A percentile compares a stretch with the other conserved stretches of the same genome.
Evolutionary conservation across 2,113 vertebrate genomes (phyloP).

Genomic region (Sinocyclocheilus rhinocerous): DNA sequence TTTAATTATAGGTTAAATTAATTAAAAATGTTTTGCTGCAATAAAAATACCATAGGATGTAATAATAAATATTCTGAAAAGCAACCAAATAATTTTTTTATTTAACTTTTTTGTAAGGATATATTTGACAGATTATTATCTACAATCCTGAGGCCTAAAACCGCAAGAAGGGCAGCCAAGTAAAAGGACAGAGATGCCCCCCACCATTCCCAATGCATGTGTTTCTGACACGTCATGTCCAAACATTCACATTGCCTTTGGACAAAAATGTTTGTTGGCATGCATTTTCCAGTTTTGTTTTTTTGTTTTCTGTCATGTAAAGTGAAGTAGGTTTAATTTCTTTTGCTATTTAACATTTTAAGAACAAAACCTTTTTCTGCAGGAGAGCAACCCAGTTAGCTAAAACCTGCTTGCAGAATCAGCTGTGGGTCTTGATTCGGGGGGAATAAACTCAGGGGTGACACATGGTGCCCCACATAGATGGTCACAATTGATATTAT

Average conservation of each 20-base stretch:
- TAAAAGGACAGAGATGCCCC: constrained; percentile 19
- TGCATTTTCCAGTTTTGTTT: not conserved
- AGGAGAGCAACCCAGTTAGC: not conserved
- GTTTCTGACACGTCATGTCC: not conserved
- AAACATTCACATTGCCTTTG: constrained; percentile 20
- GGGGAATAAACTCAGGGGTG: too few species aligned
- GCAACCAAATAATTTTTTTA: not conserved
- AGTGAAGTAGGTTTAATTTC: not conserved
- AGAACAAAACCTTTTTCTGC: not conserved
- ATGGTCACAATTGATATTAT: constrained; percentile 1
- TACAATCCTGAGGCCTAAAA: constrained; percentile 1
- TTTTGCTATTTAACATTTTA: not conserved
- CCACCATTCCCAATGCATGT: not conserved
- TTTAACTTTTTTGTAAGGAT: not conserved
- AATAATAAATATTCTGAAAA: not conserved
- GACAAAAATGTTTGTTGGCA: not conserved
- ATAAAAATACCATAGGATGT: not conserved
- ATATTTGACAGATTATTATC: not conserved
- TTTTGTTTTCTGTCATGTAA: not conserved
- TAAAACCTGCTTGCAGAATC: not conserved
- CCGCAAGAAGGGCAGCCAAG: not conserved
- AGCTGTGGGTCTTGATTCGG: not conserved
- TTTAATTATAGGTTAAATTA: not conserved
- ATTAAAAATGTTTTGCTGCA: not conserved
- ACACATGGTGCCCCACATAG: not conserved